A percentile compares a stretch with the other conserved stretches of the same genome.
Conservation (phyloP, 92 coral and sea anemone genomes). For the Pocillopora meandrina region DNA sequence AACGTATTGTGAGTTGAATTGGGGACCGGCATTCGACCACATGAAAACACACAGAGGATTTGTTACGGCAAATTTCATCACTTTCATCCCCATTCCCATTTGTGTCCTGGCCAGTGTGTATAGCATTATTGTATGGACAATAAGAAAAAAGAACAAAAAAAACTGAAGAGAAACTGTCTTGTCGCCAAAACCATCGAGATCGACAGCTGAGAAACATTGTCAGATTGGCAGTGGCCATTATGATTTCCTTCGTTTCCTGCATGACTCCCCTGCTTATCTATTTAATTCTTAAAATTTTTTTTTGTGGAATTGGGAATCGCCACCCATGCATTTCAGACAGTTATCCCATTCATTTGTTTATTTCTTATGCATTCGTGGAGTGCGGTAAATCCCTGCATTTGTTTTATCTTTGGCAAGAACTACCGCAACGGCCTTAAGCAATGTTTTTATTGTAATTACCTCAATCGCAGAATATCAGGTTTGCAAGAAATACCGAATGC, state of each 20-base stretch:
- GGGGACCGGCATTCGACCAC: conserved; percentile 8
- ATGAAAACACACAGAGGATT: neutral
- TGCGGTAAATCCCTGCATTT: conserved; percentile 3
- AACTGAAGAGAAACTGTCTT: neutral
- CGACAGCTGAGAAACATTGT: neutral
- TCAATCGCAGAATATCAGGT: too few species aligned
- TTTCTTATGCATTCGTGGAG: neutral
- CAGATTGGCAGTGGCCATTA: neutral
- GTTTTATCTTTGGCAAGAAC: neutral
- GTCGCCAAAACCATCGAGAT: neutral
- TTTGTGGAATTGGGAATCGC: neutral
- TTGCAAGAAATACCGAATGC: too few species aligned
- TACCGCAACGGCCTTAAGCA: neutral
- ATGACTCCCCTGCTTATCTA: neutral
- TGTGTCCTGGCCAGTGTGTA: neutral
- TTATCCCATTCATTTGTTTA: neutral
- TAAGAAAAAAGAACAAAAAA: neutral
- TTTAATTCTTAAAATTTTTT: neutral
- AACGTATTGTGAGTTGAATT: neutral
- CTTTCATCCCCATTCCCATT: neutral
- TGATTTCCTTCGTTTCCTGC: neutral
- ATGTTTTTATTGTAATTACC: too few species aligned
- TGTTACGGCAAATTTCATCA: neutral
- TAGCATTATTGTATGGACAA: neutral
- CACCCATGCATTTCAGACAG: neutral